Base-by-base conservation (phyloP, 2,888 invertebrate species). In the Ectemnius continuus region DNA sequence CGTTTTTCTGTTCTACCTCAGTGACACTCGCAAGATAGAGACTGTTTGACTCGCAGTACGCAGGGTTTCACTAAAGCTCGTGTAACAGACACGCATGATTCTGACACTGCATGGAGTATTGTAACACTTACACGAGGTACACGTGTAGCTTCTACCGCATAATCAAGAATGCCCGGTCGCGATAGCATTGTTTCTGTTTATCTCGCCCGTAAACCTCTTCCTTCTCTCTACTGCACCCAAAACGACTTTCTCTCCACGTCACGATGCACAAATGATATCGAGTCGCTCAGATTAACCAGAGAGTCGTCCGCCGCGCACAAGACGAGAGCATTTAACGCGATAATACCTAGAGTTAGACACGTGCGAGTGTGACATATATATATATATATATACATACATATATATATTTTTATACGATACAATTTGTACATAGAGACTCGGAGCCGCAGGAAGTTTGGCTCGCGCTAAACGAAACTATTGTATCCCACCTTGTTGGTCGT, bases 51-150 rank as follows among this genome's bases (percentile, higher is more conserved):
- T 60, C 63, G 46, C 26, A 28, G 18, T n/a, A 48, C 26, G 59
- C 63, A 62, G 45, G 56, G 36, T 46, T 60, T 63, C 56, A 74
- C 63, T 14, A 61, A 57, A 52, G 62, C 60, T 61, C 26, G 64
- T 67, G 59, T 46, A 70, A 72, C 57, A 70, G 63, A 75, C 67
- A 68, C 48, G 82, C 82, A 82, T 82, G 82, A 18, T 57, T 62
- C 59, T 65, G 75, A 78, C 64, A 83, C 60, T 73, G 83, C 82
- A 81, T 81, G 82, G 61, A 48, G 56, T 71, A 73, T 52, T 36
- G 59, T 74, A 70, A 78, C 58, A 57, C 60, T 62, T 69, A 59
- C 64, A 65, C 23, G 47, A 70, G 69, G 63, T 64, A 66, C 18
- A 26, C 52, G 48, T 36, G 67, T 76, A 77, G 67, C 62, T 73